Base-by-base conservation (phyloP, 1,140 invertebrate species). In the Eulimnadia texana region DNA sequence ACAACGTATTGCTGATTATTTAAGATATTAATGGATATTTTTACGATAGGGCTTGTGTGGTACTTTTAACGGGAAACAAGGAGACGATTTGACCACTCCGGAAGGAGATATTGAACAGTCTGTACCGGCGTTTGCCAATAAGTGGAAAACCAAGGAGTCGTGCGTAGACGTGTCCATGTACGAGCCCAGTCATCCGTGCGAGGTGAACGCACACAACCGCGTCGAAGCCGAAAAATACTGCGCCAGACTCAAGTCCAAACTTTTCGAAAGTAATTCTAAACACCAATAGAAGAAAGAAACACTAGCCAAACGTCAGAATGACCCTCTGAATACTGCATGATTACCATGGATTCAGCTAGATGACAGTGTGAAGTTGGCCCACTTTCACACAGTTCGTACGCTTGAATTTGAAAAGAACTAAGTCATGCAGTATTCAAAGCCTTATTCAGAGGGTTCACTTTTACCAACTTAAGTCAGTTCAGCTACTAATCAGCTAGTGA, bases 61-160 rank as follows among this genome's bases (percentile, higher is more conserved):
- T 20, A 93, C 88, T 0, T 93, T 90, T 69, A 89, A 86, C 61
- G 74, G 80, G 13, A 91, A 90, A 68, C 88, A 90, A 69, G 84
- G 85, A 66, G 88, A 93, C 69, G 91, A 95, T 70, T 93, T 93
- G 71, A 68, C 88, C 3, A 93, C 90, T 0, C 86, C 84, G 0
- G 84, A 91, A 68, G 84, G 85, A 19, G 88, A 92, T 68, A 71
- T 86, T 0, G 90, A 93, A 68, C 81, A 84, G 50, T 78, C 83
- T 0, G 75, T 82, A 0, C 74, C 82, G 9, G 78, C 83, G 0
- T 93, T 94, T 71, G 88, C 87, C 0, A 88, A 90, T 69, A 89
- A 90, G 67, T 93, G 90, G 90, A 90, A 88, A 71, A 85, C 84
- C 0, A 79, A 79, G 25, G 84, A 88, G 68, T 77, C 78, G 16